These are phyloP conservation scores for rabbit (Oryctolagus cuniculus) DNA, from an alignment of 2,113 vertebrate species.

Conservation along the genomic window mOryCun1.1 NC_091445.1:16455501-16456000, in stretches of 20 bases:
- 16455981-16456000: too few species aligned
- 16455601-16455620: neutral
- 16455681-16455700: neutral
- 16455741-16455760: constrained; percentile 20
- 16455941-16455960: too few species aligned
- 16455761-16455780: neutral
- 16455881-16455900: too few species aligned
- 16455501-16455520: too few species aligned
- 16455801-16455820: neutral
- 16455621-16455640: neutral
- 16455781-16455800: neutral
- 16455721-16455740: neutral
- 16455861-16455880: neutral
- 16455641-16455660: neutral
- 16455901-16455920: too few species aligned
- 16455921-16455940: too few species aligned
- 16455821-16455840: neutral
- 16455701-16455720: neutral
- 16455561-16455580: neutral
- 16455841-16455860: constrained; percentile 9
- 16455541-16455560: neutral
- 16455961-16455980: too few species aligned
- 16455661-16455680: neutral
- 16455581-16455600: neutral
- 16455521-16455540: neutral